These are phyloP conservation scores for Halcyon malimbica DNA, from an alignment of 2,113 vertebrate species.

Conservation along the genomic window DNA sequence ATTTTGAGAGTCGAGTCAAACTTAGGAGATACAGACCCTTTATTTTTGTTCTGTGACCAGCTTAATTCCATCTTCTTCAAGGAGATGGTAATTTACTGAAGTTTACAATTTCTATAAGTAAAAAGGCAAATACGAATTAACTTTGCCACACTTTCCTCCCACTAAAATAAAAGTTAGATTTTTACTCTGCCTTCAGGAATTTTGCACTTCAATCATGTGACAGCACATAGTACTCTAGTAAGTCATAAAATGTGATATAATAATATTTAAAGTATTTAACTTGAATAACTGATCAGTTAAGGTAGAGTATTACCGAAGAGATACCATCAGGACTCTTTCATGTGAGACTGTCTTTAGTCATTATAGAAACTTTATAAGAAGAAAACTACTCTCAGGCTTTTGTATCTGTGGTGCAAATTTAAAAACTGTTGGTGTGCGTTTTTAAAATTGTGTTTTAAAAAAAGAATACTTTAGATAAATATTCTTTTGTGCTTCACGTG, in stretches of 20 bases:
- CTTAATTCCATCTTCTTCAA: not conserved
- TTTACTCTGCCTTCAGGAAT: constrained; percentile 20
- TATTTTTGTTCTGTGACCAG: not conserved
- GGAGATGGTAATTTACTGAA: not conserved
- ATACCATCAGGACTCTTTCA: constrained; percentile 17
- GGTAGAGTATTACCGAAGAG: constrained; percentile 59
- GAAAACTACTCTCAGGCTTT: constrained; percentile 48
- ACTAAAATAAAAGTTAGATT: not conserved
- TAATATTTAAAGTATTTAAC: constrained; percentile 24
- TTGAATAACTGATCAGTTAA: constrained; percentile 43
- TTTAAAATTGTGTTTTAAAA: not conserved
- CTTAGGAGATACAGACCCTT: not conserved
- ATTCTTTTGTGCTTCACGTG: not conserved
- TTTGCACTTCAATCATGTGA: not conserved
- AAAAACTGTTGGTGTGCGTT: constrained; percentile 35
- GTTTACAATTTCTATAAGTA: not conserved
- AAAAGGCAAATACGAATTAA: not conserved
- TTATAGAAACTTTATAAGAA: constrained; percentile 47
- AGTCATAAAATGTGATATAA: not conserved
- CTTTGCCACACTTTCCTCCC: not conserved
- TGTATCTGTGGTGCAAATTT: constrained; percentile 15
- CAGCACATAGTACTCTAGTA: not conserved
- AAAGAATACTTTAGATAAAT: constrained; percentile 19
- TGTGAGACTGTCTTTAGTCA: constrained; percentile 29
- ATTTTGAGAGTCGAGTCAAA: not conserved